Conservation (phyloP, 2,797 vertebrate species). For the Acanthopagrus latus region DNA sequence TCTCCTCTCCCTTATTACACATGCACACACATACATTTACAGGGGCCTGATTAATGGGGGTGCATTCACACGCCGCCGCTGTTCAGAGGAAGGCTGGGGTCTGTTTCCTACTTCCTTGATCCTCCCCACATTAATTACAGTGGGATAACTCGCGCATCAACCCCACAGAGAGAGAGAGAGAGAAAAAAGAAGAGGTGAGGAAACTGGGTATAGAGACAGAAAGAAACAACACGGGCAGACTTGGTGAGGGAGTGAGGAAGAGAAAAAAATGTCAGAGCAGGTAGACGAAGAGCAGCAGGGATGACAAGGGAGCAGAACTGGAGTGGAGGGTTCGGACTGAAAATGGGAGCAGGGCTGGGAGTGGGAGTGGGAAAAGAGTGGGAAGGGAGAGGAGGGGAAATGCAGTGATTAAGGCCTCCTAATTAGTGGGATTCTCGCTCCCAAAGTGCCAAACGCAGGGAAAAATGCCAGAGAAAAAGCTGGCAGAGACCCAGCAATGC, state of each 20-base stretch:
- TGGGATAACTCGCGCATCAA: constrained; percentile 54
- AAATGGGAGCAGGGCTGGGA: neutral
- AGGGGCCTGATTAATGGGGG: constrained; percentile 59
- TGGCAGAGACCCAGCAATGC: constrained; percentile 12
- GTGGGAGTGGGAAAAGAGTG: constrained; percentile 53
- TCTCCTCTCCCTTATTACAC: constrained; percentile 17
- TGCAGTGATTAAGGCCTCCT: constrained; percentile 64
- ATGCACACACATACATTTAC: constrained; percentile 30
- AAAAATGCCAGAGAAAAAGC: constrained; percentile 37
- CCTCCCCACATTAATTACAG: constrained; percentile 72
- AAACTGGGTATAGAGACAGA: constrained; percentile 30
- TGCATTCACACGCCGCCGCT: constrained; percentile 44
- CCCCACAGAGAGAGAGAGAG: constrained; percentile 42
- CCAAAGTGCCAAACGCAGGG: constrained; percentile 38
- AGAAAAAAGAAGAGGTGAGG: constrained; percentile 18
- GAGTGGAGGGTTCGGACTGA: constrained; percentile 11
- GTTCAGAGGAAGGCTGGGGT: constrained; percentile 49
- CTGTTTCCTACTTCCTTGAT: constrained; percentile 62
- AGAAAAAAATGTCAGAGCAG: constrained; percentile 31
- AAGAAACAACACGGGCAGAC: constrained; percentile 25
- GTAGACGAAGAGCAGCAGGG: neutral
- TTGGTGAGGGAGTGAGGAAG: neutral
- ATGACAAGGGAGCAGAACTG: constrained; percentile 4
- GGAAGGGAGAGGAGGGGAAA: constrained; percentile 49
- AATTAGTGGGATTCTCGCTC: constrained; percentile 68